Base-by-base conservation (phyloP, 1,140 invertebrate species). In the Drosophila ironensis region DNA sequence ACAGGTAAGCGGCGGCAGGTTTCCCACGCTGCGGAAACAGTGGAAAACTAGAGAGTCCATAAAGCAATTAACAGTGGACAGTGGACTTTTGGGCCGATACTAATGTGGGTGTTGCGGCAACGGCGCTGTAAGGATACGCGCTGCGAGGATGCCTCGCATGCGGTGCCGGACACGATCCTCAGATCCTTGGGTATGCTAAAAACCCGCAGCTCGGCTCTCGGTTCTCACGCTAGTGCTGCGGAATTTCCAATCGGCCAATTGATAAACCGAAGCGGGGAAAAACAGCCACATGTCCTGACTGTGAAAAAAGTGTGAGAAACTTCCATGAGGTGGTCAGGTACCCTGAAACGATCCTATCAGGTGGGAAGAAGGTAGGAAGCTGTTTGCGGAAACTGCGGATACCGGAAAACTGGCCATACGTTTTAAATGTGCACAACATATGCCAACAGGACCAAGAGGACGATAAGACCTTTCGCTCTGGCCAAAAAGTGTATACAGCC, bases 361-460 rank as follows among this genome's bases (percentile, higher is more conserved):
- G 60, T 82, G 69, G 33, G 42, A 35, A 46, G 37, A 73, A 73
- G 77, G 60, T 82, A 63, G 33, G 42, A 35, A 46, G 37, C 19
- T 54, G 35, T 33, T 41, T 40, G 63, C 45, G 73, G 61, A n/a
- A n/a, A n/a, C n/a, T n/a, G n/a, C n/a, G n/a, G n/a, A n/a, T n/a
- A n/a, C n/a, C n/a, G n/a, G n/a, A 87, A 87, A 87, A 81, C 53
- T 87, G 59, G 73, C 63, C 84, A 87, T 87, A 87, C 75, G 73
- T 60, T 78, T 77, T 76, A 72, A 87, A 87, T 87, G 84, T 87
- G 84, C 84, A 47, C 74, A 82, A 82, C 84, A 87, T 80, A 87
- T 87, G 84, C 80, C 71, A n/a, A n/a, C n/a, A 71, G 33, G 24
- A 44, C 81, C 74, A 67, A n/a, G n/a, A n/a, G 45, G 40, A 76